phyloP scores from a whole-genome alignment of 1,140 invertebrate genomes.

The Pemphigus obesinymphae region DNA sequence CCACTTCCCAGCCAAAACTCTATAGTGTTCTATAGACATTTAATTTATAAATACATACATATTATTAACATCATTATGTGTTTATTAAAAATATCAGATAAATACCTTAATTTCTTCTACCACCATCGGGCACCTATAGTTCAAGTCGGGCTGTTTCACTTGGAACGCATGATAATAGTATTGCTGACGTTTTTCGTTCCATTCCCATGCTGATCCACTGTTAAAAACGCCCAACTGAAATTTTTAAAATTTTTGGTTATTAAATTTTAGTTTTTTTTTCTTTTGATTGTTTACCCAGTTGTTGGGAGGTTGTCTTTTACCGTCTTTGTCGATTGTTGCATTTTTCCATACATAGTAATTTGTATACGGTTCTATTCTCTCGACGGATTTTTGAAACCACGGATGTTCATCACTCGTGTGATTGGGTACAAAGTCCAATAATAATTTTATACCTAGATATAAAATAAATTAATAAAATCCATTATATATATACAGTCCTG shows the following conservation, averaged over 20 bases:
- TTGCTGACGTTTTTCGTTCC: slow-evolving; percentile 60
- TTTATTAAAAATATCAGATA: too few species aligned
- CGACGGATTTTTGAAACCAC: slow-evolving; percentile 71
- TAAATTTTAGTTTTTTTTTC: background rate
- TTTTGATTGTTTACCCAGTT: slow-evolving; percentile 55
- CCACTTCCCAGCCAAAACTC: slow-evolving; percentile 63
- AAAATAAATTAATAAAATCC: too few species aligned
- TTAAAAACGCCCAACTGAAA: slow-evolving; percentile 60
- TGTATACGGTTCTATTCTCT: slow-evolving; percentile 58
- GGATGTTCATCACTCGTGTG: slow-evolving; percentile 71
- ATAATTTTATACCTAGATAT: slow-evolving; percentile 65
- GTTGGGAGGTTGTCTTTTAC: slow-evolving; percentile 52
- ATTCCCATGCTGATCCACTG: slow-evolving; percentile 68
- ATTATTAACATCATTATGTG: too few species aligned
- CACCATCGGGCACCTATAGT: slow-evolving; percentile 62
- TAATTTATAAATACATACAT: background rate
- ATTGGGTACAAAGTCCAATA: slow-evolving; percentile 82
- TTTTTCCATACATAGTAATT: slow-evolving; percentile 76
- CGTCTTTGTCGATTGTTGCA: slow-evolving; percentile 53
- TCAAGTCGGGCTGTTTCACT: slow-evolving; percentile 68
- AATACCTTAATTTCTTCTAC: slow-evolving; percentile 60
- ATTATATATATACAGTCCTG: too few species aligned
- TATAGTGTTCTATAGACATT: slow-evolving; percentile 51
- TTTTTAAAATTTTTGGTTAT: background rate
- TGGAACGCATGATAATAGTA: slow-evolving; percentile 73